Percentiles rank a stretch among this genome's conserved stretches.
Conservation (phyloP, 35 echinoderm and acorn worm genomes). For the Amphiura filiformis region DNA sequence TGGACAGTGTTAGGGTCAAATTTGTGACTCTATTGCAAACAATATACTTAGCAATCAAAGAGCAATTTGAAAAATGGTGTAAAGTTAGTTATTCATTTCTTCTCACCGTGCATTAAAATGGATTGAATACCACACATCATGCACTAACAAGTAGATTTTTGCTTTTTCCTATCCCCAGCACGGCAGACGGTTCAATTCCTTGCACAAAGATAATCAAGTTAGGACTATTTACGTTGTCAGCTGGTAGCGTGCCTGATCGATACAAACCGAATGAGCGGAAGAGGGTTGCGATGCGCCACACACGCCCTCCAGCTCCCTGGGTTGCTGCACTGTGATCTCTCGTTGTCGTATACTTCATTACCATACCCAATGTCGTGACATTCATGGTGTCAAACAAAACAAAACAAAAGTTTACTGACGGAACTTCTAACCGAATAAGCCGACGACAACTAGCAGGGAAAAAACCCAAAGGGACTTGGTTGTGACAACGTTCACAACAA, state of each 20-base stretch:
- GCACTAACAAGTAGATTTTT: not conserved
- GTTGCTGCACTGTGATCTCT: not conserved
- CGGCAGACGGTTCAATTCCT: conserved; percentile 36
- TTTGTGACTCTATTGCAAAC: too few species aligned
- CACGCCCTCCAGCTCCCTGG: not conserved
- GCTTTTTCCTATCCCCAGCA: not conserved
- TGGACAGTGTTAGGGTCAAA: too few species aligned
- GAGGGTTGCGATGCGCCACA: not conserved
- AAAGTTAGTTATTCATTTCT: too few species aligned
- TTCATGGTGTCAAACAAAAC: not conserved
- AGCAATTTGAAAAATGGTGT: too few species aligned
- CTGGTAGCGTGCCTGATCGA: conserved; percentile 15
- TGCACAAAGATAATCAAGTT: conserved; percentile 33
- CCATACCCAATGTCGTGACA: not conserved
- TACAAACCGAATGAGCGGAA: conserved; percentile 32
- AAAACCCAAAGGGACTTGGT: not conserved
- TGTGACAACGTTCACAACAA: not conserved
- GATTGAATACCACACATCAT: not conserved
- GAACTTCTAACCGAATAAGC: conserved; percentile 4
- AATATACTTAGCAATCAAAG: too few species aligned
- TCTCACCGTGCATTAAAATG: too few species aligned
- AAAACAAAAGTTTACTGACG: not conserved
- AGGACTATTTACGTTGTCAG: conserved; percentile 45
- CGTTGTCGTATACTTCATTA: not conserved
- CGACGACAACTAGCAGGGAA: too few species aligned